phyloP scores from a whole-genome alignment of 35 echinoderm and acorn worm genomes.

The Acanthaster planci region DNA sequence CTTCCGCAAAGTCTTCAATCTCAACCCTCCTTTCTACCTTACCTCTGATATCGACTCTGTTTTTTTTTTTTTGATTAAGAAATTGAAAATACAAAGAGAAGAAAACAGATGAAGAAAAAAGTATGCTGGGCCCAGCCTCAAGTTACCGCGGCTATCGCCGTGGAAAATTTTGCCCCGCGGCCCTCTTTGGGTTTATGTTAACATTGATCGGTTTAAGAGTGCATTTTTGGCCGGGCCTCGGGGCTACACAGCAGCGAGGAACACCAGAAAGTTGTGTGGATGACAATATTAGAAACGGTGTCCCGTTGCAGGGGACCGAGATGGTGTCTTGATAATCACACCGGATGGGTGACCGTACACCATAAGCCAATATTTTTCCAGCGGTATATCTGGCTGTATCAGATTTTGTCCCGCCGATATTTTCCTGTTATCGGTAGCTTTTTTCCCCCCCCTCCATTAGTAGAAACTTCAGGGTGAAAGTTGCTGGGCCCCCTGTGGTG shows the following conservation, averaged over 20 bases:
- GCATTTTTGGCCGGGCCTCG: slow-evolving; percentile 26
- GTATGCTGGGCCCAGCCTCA: background rate
- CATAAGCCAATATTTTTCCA: slow-evolving; percentile 32
- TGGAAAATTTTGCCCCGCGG: background rate
- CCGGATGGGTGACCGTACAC: slow-evolving; percentile 29
- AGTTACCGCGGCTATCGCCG: slow-evolving; percentile 13
- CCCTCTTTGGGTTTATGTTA: slow-evolving; percentile 24
- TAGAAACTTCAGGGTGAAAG: slow-evolving; percentile 14
- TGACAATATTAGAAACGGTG: slow-evolving; percentile 29
- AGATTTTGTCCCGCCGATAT: slow-evolving; percentile 11
- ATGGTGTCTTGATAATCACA: slow-evolving; percentile 3
- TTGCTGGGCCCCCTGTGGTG: background rate
- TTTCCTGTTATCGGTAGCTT: slow-evolving; percentile 12
- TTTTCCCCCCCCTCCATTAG: background rate
- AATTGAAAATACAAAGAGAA: too few species aligned
- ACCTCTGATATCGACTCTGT: slow-evolving; percentile 11
- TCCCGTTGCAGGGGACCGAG: slow-evolving; percentile 4
- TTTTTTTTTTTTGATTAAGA: too few species aligned
- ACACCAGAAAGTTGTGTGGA: slow-evolving; percentile 15
- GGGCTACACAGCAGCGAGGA: background rate
- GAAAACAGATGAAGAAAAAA: background rate
- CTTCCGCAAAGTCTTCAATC: slow-evolving; percentile 11
- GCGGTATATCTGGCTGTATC: slow-evolving; percentile 28
- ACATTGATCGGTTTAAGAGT: slow-evolving; percentile 33
- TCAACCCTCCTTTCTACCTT: slow-evolving; percentile 12